These are phyloP conservation scores for Anser brachyrhynchus DNA, from an alignment of 2,113 vertebrate species.

Conservation along the genomic window DNA sequence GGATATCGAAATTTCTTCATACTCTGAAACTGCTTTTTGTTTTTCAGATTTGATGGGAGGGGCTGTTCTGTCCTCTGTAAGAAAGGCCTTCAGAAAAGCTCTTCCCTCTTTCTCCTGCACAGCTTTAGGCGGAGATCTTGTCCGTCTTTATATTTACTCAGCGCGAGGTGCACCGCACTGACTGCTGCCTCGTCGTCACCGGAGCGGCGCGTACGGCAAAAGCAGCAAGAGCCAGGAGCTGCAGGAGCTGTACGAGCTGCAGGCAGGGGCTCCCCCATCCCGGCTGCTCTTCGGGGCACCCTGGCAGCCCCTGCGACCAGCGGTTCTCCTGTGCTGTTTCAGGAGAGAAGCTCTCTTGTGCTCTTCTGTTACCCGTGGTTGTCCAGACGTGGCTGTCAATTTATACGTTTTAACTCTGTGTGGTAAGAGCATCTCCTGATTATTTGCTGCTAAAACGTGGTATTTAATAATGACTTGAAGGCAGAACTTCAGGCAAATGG, in stretches of 20 bases:
- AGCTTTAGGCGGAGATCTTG: not conserved
- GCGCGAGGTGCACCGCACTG: rapidly evolving
- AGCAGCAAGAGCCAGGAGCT: not conserved
- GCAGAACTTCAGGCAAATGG: not conserved
- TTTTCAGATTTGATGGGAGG: not conserved
- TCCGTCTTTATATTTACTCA: not conserved
- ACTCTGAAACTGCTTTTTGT: not conserved
- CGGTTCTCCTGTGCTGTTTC: rapidly evolving
- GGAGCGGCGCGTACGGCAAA: not conserved
- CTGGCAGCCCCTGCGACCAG: not conserved
- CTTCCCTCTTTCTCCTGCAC: not conserved
- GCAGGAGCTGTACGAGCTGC: not conserved
- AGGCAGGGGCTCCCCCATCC: not conserved
- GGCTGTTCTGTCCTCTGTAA: not conserved
- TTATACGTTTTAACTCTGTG: not conserved
- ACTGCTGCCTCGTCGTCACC: not conserved
- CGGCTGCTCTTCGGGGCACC: not conserved
- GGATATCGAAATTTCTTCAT: not conserved
- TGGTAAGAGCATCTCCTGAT: not conserved
- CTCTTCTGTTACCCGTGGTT: not conserved
- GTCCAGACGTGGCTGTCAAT: not conserved
- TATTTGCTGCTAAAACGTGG: not conserved
- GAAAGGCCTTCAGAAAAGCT: not conserved
- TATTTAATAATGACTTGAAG: not conserved
- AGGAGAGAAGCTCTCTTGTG: not conserved